Base-by-base conservation (phyloP, 1,140 invertebrate species). In the Mylabris phalerata region DNA sequence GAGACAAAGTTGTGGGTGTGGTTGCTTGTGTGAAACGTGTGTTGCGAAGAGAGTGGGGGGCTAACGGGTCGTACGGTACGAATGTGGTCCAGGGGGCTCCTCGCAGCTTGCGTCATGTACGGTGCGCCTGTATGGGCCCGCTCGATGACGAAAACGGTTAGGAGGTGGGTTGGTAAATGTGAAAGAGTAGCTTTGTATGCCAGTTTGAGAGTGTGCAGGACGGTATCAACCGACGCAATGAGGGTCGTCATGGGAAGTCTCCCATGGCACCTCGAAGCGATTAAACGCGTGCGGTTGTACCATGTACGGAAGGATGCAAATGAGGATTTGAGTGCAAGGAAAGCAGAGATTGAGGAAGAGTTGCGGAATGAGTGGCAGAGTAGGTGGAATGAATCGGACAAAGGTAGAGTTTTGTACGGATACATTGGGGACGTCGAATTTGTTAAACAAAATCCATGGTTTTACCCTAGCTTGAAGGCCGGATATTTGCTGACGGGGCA, bases 161-260 rank as follows among this genome's bases (percentile, higher is more conserved):
- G 39, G 10, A 45, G 19, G 19, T 19, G 43, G n/a, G 0, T 40
- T 60, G n/a, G 25, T 2, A 19, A 50, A 2, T 63, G 50, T 49
- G 68, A 19, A 19, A 19, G 19, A 1, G 19, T 19, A 19, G 32
- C 32, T 3, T 4, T 73, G 42, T 48, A 67, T 11, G 25, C 40
- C 0, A 66, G 60, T 6, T 60, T 74, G 0, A 11, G 69, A 0
- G 45, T 45, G 9, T 57, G 59, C 2, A 51, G 67, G 0, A 67
- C 66, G 26, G 55, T 63, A 0, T 70, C 71, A 4, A 61, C 51
- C 2, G 60, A 61, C 1, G 62, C 68, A 0, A 7, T 6, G 42
- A 65, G 4, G 60, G 66, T 39, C 0, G 19, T 69, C n/a, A 24
- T 56, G 40, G 64, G 62, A 1, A 40, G 4, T 0, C n/a, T 59